phyloP scores from a whole-genome alignment of 2,113 vertebrate genomes.

The Podiceps cristatus region DNA sequence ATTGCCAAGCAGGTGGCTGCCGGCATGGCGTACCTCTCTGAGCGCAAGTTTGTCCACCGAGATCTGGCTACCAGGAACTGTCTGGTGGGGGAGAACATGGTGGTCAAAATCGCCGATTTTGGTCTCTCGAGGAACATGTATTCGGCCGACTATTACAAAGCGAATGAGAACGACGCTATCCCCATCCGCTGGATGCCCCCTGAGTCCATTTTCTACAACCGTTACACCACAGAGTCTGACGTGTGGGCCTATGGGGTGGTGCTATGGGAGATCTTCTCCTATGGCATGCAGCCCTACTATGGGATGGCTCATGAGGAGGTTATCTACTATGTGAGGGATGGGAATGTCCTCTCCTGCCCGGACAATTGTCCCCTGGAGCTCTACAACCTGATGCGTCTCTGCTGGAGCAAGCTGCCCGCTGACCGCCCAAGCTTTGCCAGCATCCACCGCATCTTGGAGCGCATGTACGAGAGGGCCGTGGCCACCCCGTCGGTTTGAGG shows the following conservation, averaged over 20 bases:
- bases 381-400: conserved; percentile 97
- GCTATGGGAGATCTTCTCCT: conserved; percentile 97
- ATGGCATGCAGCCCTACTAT: conserved; percentile 97
- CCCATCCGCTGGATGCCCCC: conserved; percentile 99
- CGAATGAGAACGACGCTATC: conserved; percentile 94
- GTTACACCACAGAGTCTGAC: conserved; percentile 95
- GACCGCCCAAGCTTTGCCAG: conserved; percentile 93
- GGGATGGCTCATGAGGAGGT: conserved; percentile 99
- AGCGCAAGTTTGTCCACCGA: conserved; percentile 97
- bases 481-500: conserved; percentile 38
- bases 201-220: conserved; percentile 98
- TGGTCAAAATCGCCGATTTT: conserved; percentile 97
- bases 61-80: conserved; percentile 97
- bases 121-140: conserved; percentile 97
- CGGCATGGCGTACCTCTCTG: conserved; percentile 95
- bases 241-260: conserved; percentile 98
- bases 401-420: conserved; percentile 90
- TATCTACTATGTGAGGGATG: conserved; percentile 96
- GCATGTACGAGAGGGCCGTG: conserved; percentile 87
- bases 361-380: conserved; percentile 93
- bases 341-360: conserved; percentile 91
- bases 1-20: conserved; percentile 93
- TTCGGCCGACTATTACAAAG: conserved; percentile 98
- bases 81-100: conserved; percentile 91
- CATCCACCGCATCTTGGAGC: conserved; percentile 93